These are phyloP conservation scores for Hapalemur alaotrensis DNA, from an alignment of 2,797 vertebrate species.

Conservation along the genomic window DNA sequence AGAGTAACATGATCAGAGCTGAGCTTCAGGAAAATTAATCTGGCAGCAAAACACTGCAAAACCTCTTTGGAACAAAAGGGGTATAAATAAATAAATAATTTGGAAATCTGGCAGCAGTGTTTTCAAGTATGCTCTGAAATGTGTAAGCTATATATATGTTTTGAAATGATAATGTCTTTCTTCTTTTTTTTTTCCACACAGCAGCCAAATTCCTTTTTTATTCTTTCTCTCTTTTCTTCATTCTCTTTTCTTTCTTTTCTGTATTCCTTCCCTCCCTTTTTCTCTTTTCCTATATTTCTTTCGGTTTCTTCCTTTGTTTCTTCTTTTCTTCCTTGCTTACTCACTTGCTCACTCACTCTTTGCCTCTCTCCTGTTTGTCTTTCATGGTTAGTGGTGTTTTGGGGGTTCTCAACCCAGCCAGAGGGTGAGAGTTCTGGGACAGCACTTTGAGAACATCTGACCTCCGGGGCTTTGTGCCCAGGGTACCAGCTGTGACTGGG, in stretches of 20 bases:
- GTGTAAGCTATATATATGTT: not conserved
- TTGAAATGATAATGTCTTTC: not conserved
- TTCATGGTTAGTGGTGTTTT: not conserved
- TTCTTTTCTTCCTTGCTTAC: not conserved
- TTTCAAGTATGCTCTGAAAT: not conserved
- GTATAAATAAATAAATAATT: constrained; percentile 58
- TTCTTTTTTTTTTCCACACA: not conserved
- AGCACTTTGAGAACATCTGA: constrained; percentile 27
- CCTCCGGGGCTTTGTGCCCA: constrained; percentile 27
- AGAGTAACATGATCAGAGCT: constrained; percentile 37
- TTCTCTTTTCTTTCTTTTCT: constrained; percentile 53
- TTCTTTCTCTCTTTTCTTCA: not conserved
- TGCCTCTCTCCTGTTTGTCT: not conserved
- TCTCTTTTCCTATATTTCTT: not conserved
- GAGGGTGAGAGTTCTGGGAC: not conserved
- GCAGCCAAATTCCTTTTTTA: not conserved
- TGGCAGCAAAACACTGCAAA: constrained; percentile 41
- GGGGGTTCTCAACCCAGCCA: not conserved
- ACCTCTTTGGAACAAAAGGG: constrained; percentile 39
- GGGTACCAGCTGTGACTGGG: not conserved
- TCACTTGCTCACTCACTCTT: not conserved
- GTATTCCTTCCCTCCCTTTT: not conserved
- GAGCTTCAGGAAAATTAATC: constrained; percentile 60
- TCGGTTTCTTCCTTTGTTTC: not conserved
- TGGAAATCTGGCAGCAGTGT: not conserved